Conservation (phyloP, 2,113 vertebrate species). For the Plestiodon gilberti region DNA sequence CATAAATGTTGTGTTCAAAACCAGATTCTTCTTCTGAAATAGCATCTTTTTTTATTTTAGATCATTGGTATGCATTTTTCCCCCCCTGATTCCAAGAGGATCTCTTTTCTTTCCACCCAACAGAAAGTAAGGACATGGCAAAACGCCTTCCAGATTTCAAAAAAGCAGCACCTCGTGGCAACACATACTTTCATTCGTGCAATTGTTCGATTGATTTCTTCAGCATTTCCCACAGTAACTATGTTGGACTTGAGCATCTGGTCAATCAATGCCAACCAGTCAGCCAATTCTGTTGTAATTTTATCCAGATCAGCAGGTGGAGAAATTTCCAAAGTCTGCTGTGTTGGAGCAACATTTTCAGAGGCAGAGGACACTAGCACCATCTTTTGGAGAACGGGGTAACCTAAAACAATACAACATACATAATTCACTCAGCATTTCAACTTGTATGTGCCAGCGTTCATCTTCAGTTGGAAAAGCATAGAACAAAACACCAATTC, state of each 20-base stretch:
- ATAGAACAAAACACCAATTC: background rate
- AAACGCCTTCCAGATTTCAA: background rate
- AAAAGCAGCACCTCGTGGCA: background rate
- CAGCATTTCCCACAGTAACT: slow-evolving; percentile 91
- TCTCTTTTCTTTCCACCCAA: fast-evolving
- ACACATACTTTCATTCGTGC: slow-evolving; percentile 88
- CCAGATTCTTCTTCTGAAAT: background rate
- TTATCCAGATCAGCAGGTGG: slow-evolving; percentile 89
- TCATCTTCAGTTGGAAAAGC: background rate
- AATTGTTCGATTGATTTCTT: slow-evolving; percentile 92
- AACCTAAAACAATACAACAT: slow-evolving; percentile 66
- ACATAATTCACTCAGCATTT: slow-evolving; percentile 16
- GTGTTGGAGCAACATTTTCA: slow-evolving; percentile 73
- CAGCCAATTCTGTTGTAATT: slow-evolving; percentile 90
- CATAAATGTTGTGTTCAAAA: background rate
- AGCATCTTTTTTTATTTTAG: background rate
- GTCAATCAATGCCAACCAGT: slow-evolving; percentile 93
- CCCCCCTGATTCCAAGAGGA: background rate
- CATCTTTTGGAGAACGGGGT: slow-evolving; percentile 75
- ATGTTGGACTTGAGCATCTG: slow-evolving; percentile 98
- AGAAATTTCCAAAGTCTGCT: slow-evolving; percentile 78
- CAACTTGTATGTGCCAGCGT: background rate
- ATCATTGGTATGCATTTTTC: background rate
- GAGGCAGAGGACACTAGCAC: slow-evolving; percentile 76
- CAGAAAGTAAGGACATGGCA: background rate